Evolutionary conservation across 2,113 vertebrate genomes (phyloP).

Genomic region (Oreamnos americanus): DNA sequence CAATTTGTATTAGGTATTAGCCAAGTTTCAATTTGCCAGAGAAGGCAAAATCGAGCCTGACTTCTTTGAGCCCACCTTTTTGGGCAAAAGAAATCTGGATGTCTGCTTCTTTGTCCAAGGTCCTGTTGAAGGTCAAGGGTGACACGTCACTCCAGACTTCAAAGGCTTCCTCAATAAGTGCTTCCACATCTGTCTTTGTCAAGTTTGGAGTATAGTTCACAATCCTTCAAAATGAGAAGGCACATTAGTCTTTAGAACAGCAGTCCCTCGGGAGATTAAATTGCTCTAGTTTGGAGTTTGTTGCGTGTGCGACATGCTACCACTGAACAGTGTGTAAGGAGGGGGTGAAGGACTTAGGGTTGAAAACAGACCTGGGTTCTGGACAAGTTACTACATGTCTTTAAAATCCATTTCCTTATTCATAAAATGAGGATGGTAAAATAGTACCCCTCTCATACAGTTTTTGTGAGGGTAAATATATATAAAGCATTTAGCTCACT

Average conservation of each 20-base stretch:
- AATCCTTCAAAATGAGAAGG: constrained; percentile 82
- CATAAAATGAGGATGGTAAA: background rate
- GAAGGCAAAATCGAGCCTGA: accelerated
- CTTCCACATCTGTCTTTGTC: constrained; percentile 79
- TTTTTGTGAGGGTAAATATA: background rate
- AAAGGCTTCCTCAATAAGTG: constrained; percentile 83
- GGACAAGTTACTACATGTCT: background rate
- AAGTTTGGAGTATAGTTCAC: constrained; percentile 87
- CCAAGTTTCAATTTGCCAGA: background rate
- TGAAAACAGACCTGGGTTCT: background rate
- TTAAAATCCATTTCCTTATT: background rate
- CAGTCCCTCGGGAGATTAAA: background rate
- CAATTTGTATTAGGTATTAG: background rate
- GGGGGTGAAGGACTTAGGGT: background rate
- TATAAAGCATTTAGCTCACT: background rate
- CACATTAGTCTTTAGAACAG: background rate
- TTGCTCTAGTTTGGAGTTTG: background rate
- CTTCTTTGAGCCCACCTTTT: constrained; percentile 73
- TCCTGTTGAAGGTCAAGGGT: constrained; percentile 84
- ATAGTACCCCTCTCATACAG: background rate
- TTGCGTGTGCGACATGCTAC: accelerated
- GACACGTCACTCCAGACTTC: constrained; percentile 87
- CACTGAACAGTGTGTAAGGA: background rate
- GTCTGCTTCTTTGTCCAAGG: constrained; percentile 82
- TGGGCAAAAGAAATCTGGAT: constrained; percentile 89